phyloP scores from a whole-genome alignment of 1,140 invertebrate genomes.

The Meloidogyne exigua region DNA sequence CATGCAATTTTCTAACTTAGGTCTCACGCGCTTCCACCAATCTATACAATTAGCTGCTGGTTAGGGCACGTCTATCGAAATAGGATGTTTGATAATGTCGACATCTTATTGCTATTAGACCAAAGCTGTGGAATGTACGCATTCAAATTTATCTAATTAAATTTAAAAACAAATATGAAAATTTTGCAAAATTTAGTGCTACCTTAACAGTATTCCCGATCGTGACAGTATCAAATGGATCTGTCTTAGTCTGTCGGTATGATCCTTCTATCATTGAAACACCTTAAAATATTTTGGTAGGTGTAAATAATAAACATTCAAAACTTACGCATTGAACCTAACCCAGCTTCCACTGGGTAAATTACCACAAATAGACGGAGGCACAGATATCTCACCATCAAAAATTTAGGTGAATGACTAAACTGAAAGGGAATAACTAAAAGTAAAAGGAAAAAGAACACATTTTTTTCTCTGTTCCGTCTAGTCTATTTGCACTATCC shows the following conservation, averaged over 20 bases:
- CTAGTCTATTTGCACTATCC: too few species aligned
- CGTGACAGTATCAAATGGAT: not conserved
- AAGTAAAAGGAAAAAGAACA: too few species aligned
- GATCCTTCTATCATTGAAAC: not conserved
- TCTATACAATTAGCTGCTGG: slow-evolving; percentile 7
- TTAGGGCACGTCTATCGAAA: not conserved
- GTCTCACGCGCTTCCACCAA: not conserved
- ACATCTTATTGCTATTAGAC: not conserved
- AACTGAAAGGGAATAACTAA: not conserved
- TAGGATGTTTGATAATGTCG: too few species aligned
- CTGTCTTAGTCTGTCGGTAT: not conserved
- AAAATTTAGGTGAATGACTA: not conserved
- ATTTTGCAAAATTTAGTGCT: not conserved
- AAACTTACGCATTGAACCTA: slow-evolving; percentile 8
- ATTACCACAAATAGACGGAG: not conserved
- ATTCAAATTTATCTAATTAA: slow-evolving; percentile 8
- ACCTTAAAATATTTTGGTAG: not conserved
- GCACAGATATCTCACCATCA: not conserved
- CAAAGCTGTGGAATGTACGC: slow-evolving; percentile 7
- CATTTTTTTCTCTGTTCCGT: too few species aligned
- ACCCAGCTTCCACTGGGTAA: slow-evolving; percentile 11
- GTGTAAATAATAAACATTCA: not conserved
- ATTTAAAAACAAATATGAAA: not conserved
- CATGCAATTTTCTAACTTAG: not conserved
- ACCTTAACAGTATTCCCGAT: slow-evolving; percentile 14